Base-by-base conservation (phyloP, 2,888 invertebrate species). In the Oscheius sp. region DNA sequence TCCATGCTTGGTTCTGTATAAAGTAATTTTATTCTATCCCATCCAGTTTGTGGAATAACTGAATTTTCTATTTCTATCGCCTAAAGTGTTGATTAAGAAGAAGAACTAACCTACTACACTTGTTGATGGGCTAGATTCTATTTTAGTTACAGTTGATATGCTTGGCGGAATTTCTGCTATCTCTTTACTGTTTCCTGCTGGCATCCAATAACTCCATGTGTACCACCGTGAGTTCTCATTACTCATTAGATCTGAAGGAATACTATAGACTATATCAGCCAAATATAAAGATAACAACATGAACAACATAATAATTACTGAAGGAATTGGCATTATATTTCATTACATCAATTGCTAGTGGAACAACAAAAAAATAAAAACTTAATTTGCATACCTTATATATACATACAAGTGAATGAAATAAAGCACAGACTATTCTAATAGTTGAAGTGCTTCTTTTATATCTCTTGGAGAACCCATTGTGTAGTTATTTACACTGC, bases 1-100 rank as follows among this genome's bases (percentile, higher is more conserved):
- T 82, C 82, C 80, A 82, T 76, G 25, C 55, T 65, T 15, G 64
- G 65, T 8, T 65, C 29, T 10, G 58, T 63, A 61, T 82, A 82
- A 31, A 82, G 68, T 4, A 46, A 29, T 46, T 65, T 70, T 0
- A 82, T 39, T 5, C 82, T 63, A 6, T 77, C 72, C 79, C 78
- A 81, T 20, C 82, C 80, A 6, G 70, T 70, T 10, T 34, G 6
- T 5, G 55, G 55, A 8, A 55, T 8, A 17, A 33, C 3, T 12
- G 46, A 15, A 15, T 15, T 17, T 12, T 45, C 27, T 42, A 42
- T 12, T 29, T 25, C 27, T 61, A 39, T 37, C 5, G n/a, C 12
- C 57, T 57, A n/a, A 57, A 57, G 10, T 3, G 2, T 17, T 34
- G 27, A 42, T 6, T 25, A 61, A 15, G 23, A 57, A 5, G 17